Conservation (phyloP, 2,888 invertebrate genomes). For the Microctonus aethiopoides region DNA sequence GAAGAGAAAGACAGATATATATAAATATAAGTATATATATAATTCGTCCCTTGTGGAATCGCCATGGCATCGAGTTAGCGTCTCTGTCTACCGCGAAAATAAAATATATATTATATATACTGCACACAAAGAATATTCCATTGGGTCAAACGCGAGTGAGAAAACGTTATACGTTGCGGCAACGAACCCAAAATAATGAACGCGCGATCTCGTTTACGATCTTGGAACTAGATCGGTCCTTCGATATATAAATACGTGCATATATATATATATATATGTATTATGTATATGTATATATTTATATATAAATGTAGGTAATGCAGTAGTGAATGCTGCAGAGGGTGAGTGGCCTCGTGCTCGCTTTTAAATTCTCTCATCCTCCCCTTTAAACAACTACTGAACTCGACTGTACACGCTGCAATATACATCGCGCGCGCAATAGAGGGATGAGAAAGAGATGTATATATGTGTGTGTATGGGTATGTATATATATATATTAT, state of each 20-base stretch:
- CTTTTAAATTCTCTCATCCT: slow-evolving; percentile 17
- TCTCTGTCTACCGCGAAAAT: slow-evolving; percentile 19
- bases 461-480: no score
- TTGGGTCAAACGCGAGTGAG: neutral
- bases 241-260: neutral
- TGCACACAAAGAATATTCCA: neutral
- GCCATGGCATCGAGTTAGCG: slow-evolving; percentile 16
- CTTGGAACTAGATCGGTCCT: slow-evolving; percentile 41
- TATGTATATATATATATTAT: no score
- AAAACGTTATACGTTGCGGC: slow-evolving; percentile 3
- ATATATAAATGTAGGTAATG: no score
- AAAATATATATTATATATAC: neutral
- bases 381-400: slow-evolving; percentile 43
- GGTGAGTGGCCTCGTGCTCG: slow-evolving; percentile 39
- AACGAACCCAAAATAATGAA: slow-evolving; percentile 36
- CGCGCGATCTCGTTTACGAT: slow-evolving; percentile 43
- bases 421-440: neutral
- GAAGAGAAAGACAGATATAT: slow-evolving; percentile 30
- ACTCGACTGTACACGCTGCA: slow-evolving; percentile 1
- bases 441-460: slow-evolving; percentile 33
- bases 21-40: no score
- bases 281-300: no score
- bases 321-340: slow-evolving; percentile 38
- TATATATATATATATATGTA: no score
- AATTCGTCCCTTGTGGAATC: slow-evolving; percentile 41